phyloP scores from a whole-genome alignment of 2,797 vertebrate genomes.

The Channa striata region DNA sequence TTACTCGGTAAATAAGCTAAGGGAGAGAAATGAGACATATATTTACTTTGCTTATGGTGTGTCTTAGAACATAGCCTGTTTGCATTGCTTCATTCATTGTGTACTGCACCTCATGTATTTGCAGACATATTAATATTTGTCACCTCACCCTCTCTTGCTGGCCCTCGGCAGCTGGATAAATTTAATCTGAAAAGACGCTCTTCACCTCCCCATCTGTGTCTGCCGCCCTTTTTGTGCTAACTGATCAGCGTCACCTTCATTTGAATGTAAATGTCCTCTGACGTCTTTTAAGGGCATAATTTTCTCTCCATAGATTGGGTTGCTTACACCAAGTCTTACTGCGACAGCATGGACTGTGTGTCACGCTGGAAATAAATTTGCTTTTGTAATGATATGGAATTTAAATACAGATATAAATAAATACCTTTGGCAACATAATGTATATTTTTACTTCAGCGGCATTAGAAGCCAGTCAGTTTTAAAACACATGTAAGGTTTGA shows the following conservation, averaged over 20 bases:
- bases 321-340: constrained; percentile 22
- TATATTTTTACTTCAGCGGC: too few species aligned
- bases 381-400: constrained; percentile 16
- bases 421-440: too few species aligned
- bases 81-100: not conserved
- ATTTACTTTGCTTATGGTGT: constrained; percentile 9
- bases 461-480: not conserved
- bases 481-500: not conserved
- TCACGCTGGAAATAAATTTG: not conserved
- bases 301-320: constrained; percentile 53
- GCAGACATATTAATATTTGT: constrained; percentile 34
- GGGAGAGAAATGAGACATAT: not conserved
- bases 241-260: constrained; percentile 62
- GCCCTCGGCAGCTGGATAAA: constrained; percentile 51
- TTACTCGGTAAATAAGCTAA: constrained; percentile 3
- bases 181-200: constrained; percentile 41
- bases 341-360: constrained; percentile 9
- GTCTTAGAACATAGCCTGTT: constrained; percentile 7
- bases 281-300: constrained; percentile 36
- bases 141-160: constrained; percentile 23
- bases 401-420: not conserved
- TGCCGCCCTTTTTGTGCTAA: constrained; percentile 55
- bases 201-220: constrained; percentile 44
- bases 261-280: constrained; percentile 74
- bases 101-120: not conserved